Evolutionary conservation across 2,888 invertebrate species (phyloP), one percentile per base, ranked within the genome.

Genomic region (Psylliodes chrysocephalus): DNA sequence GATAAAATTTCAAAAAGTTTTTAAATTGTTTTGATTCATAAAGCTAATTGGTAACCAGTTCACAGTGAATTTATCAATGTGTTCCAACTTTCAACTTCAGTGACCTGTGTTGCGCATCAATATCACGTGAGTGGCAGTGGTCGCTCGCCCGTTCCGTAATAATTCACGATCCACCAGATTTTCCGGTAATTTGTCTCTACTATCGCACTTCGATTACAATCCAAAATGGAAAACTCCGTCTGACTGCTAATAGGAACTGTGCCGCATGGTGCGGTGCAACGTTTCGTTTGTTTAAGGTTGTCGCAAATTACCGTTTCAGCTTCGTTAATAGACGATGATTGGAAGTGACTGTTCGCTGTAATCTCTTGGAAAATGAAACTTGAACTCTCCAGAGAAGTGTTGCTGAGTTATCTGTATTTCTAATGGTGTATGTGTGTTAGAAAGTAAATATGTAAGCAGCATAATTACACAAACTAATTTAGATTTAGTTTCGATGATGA

Each of bases 181-280:
- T 75, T 74, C 75, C 75, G 73, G 75, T 71, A 73, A 73, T 75
- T 75, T 75, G 73, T 73, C 71, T 70, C 71, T 68, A 72, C 73
- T 28, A 47, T 54, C 53, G 53, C 40, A 40, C 70, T 73, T 73
- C 73, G 72, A 73, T 70, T 71, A 70, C 67, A 72, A 73, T 75
- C 71, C 72, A 70, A 70, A 73, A 67, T 74, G 71, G 73, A 73
- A 75, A 75, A 73, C 67, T 70, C 63, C 67, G 67, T 57, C 66
- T 65, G 63, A 67, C 71, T 70, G 66, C 70, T 71, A 74, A 74
- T 74, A 40, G n/a, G 40, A 40, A 53, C 19, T 44, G 2, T 19
- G 17, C 47, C 38, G 22, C 38, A 60, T 19, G 44, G 10, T 18
- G 47, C 25, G 14, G 12, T 19, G 12, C 19, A 47, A n/a, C 30